Evolutionary conservation across 2,113 vertebrate species (phyloP).

Genomic region (Carollia perspicillata): DNA sequence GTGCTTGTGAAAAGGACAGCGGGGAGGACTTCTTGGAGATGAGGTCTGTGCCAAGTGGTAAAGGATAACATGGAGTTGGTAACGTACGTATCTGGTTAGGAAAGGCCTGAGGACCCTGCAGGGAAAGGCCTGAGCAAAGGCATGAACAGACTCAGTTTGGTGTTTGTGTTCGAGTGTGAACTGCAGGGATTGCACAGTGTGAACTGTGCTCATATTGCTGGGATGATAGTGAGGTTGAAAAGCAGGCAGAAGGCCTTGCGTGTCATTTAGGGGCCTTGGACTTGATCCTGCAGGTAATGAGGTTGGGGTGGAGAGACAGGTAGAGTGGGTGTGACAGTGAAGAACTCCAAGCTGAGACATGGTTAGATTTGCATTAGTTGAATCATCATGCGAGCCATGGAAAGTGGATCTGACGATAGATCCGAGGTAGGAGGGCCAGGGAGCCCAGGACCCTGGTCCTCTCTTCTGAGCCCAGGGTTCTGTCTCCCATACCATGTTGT

Average conservation of each 20-base stretch:
- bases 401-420: not conserved
- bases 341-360: not conserved
- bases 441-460: not conserved
- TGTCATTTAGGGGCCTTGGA: not conserved
- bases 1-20: not conserved
- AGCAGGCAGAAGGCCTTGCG: not conserved
- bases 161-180: not conserved
- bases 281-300: not conserved
- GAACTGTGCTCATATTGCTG: not conserved
- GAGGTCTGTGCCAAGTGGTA: not conserved
- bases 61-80: not conserved
- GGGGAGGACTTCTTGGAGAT: not conserved
- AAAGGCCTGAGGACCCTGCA: not conserved
- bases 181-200: too few species aligned
- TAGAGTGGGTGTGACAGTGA: not conserved
- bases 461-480: not conserved
- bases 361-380: not conserved
- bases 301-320: not conserved
- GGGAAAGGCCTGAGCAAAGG: not conserved
- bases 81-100: not conserved
- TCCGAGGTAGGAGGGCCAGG: not conserved
- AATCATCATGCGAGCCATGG: not conserved
- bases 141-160: not conserved
- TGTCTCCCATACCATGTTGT: not conserved
- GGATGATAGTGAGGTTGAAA: not conserved